phyloP scores from a whole-genome alignment of 2,888 invertebrate genomes.

The Leucophenga montana region DNA sequence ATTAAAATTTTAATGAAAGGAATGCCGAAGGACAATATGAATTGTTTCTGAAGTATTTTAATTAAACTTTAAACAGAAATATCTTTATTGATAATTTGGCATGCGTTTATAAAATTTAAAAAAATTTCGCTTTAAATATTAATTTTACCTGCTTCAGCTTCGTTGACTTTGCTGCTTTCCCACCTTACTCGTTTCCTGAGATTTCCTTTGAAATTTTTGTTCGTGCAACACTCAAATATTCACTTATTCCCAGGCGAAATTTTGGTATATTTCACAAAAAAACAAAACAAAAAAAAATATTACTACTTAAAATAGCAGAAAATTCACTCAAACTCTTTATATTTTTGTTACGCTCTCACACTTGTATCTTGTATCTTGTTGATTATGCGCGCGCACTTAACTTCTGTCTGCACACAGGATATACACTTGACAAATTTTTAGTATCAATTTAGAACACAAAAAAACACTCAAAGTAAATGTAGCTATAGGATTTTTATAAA shows the following conservation, averaged over 20 bases:
- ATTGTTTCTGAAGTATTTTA: no score
- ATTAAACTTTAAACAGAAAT: no score
- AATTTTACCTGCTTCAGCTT: conserved; percentile 14
- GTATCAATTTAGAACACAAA: no score
- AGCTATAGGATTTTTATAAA: not conserved
- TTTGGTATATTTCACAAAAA: not conserved
- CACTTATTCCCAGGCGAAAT: not conserved
- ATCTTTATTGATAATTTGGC: no score
- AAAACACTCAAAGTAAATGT: not conserved
- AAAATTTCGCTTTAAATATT: not conserved
- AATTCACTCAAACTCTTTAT: not conserved
- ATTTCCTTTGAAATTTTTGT: not conserved
- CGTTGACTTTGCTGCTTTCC: not conserved
- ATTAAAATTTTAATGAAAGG: no score
- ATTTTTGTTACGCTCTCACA: not conserved
- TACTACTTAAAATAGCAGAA: not conserved
- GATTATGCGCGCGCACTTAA: conserved; percentile 19
- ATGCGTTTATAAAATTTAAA: no score
- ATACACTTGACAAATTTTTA: not conserved
- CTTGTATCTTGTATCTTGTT: not conserved
- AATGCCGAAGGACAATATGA: no score
- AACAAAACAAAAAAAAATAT: not conserved
- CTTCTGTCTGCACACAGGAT: conserved; percentile 4
- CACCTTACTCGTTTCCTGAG: not conserved
- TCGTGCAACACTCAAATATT: no score